phyloP scores from a whole-genome alignment of 1,140 invertebrate genomes.

The Belonocnema kinseyi region DNA sequence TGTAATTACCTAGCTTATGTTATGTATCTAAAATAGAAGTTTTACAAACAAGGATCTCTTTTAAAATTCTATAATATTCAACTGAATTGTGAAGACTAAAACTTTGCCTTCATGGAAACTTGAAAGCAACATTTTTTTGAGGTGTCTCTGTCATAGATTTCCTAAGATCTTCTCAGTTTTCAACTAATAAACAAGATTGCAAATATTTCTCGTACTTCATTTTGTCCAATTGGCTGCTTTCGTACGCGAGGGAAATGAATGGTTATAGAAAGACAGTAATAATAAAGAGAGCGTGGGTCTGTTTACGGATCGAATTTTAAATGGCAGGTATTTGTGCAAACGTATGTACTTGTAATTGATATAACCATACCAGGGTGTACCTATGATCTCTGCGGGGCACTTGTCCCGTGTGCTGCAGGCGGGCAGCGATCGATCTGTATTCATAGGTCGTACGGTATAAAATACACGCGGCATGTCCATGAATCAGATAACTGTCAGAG shows the following conservation, averaged over 20 bases:
- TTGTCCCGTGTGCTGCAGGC: constrained; percentile 47
- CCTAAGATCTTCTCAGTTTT: too few relatives aligned
- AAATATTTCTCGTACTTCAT: too few relatives aligned
- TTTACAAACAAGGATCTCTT: too few relatives aligned
- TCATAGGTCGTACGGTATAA: constrained; percentile 76
- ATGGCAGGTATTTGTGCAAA: constrained; percentile 40
- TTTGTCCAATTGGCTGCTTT: too few relatives aligned
- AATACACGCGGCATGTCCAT: constrained; percentile 76
- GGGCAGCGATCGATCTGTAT: constrained; percentile 73
- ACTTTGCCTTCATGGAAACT: too few relatives aligned
- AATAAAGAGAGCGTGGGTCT: background rate
- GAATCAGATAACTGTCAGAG: constrained; percentile 77
- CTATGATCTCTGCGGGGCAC: constrained; percentile 64
- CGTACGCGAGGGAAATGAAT: background rate
- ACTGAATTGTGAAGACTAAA: too few relatives aligned
- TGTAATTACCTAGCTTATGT: too few relatives aligned
- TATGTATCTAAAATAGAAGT: too few relatives aligned
- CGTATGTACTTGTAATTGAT: constrained; percentile 62
- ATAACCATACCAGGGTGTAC: constrained; percentile 59
- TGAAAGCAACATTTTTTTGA: too few relatives aligned
- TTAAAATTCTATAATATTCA: too few relatives aligned
- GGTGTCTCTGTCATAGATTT: too few relatives aligned
- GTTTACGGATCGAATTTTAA: constrained; percentile 10
- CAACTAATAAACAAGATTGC: too few relatives aligned
- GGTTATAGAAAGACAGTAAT: background rate